Conservation (phyloP, 2,113 vertebrate species). For the Dasyornis broadbenti region DNA sequence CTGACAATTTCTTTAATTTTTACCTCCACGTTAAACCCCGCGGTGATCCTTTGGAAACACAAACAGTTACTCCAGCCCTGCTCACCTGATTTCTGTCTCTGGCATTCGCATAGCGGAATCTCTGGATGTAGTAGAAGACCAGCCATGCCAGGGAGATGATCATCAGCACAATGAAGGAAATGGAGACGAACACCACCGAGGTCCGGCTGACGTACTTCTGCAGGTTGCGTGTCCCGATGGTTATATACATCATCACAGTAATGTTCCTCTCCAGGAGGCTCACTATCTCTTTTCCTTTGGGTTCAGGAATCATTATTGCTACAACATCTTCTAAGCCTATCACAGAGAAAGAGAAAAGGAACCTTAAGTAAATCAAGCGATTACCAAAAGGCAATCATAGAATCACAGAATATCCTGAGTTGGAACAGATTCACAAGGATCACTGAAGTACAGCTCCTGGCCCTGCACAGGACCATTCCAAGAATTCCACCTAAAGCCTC, state of each 20-base stretch:
- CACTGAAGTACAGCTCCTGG: neutral
- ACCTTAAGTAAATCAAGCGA: neutral
- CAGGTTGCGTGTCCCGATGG: conserved; percentile 93
- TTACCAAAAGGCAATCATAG: neutral
- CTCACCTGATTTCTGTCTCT: conserved; percentile 95
- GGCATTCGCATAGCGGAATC: conserved; percentile 95
- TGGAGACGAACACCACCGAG: conserved; percentile 97
- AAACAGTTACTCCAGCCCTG: neutral
- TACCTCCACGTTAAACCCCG: neutral
- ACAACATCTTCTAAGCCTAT: conserved; percentile 89
- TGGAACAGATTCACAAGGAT: neutral
- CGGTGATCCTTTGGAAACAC: neutral
- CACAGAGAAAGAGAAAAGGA: neutral
- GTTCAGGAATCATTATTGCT: conserved; percentile 96
- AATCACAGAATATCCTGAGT: neutral
- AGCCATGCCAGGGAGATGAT: conserved; percentile 98
- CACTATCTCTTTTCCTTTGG: conserved; percentile 90
- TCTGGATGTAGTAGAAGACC: conserved; percentile 99
- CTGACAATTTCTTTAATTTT: neutral
- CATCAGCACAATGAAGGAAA: conserved; percentile 99
- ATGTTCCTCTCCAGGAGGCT: conserved; percentile 86
- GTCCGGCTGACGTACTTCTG: conserved; percentile 98
- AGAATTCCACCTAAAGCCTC: neutral
- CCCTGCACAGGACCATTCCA: neutral
- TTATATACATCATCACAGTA: conserved; percentile 87